Conservation (phyloP, 2,888 invertebrate species). For the Apantesis nais region DNA sequence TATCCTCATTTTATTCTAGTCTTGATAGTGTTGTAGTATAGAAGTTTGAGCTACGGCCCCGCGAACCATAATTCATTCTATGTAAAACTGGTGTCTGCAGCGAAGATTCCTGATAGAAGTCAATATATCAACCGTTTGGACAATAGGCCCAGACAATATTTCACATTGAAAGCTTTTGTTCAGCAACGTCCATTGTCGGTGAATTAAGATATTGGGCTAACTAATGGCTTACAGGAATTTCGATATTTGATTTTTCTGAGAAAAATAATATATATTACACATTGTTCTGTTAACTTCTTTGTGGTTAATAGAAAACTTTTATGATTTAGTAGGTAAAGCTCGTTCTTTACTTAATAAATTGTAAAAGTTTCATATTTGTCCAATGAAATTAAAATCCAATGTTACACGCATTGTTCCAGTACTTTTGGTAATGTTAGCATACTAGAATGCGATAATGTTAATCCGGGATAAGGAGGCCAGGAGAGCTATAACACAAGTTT, state of each 20-base stretch:
- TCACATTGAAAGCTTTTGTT: constrained; percentile 58
- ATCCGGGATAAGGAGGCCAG: no score
- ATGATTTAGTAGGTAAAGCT: background rate
- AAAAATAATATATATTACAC: background rate
- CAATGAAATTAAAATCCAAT: background rate
- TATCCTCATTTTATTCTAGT: background rate
- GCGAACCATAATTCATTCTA: constrained; percentile 44
- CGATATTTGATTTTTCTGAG: constrained; percentile 11
- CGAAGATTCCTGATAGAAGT: constrained; percentile 43
- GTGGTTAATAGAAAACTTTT: background rate
- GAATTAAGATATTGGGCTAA: constrained; percentile 54
- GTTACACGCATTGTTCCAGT: background rate
- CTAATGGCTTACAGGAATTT: constrained; percentile 36
- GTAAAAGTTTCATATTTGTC: background rate
- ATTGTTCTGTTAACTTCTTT: background rate
- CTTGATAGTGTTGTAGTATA: background rate
- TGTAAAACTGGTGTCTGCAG: constrained; percentile 49
- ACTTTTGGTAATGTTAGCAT: no score
- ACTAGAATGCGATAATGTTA: no score
- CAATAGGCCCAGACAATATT: constrained; percentile 62
- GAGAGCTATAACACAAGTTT: no score
- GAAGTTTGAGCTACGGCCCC: constrained; percentile 11
- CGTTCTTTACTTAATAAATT: background rate
- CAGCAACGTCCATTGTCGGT: constrained; percentile 51
- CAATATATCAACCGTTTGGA: constrained; percentile 61